Evolutionary conservation across 37 sponge, comb jelly and placozoan species (phyloP).

Genomic region (Mnemiopsis leidyi): DNA sequence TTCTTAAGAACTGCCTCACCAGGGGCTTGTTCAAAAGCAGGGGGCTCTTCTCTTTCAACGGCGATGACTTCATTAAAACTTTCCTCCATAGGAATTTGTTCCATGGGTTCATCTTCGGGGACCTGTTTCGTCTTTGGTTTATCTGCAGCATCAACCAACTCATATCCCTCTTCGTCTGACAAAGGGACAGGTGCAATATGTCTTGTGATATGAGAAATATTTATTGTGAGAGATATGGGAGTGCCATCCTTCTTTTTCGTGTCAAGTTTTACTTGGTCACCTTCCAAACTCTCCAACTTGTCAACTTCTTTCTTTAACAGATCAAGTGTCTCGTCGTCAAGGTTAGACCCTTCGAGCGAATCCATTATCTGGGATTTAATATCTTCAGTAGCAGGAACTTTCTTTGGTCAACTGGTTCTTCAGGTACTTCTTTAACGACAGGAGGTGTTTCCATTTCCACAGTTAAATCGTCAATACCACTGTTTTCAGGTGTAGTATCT

Average conservation of each 20-base stretch:
- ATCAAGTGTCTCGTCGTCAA: constrained; percentile 10
- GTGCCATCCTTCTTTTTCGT: constrained; percentile 32
- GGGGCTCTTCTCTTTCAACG: too few species aligned
- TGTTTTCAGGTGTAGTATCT: neutral
- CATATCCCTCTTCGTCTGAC: neutral
- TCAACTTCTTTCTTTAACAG: constrained; percentile 11
- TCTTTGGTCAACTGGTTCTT: neutral
- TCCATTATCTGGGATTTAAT: constrained; percentile 40
- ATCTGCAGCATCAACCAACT: neutral
- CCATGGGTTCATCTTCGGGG: neutral
- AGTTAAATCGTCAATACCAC: neutral
- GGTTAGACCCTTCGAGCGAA: neutral
- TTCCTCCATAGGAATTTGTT: neutral
- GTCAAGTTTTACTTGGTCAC: neutral
- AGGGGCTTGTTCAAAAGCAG: too few species aligned
- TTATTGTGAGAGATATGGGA: constrained; percentile 4
- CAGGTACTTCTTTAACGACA: neutral
- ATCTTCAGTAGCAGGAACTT: constrained; percentile 17
- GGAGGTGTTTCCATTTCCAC: neutral
- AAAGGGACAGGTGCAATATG: neutral
- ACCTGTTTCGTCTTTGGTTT: neutral
- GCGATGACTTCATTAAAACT: too few species aligned
- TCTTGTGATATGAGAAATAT: neutral
- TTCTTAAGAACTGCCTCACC: too few species aligned
- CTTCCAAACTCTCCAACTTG: neutral